Conservation (phyloP, 2,797 vertebrate genomes). For the Neosilurus hyrtlii region DNA sequence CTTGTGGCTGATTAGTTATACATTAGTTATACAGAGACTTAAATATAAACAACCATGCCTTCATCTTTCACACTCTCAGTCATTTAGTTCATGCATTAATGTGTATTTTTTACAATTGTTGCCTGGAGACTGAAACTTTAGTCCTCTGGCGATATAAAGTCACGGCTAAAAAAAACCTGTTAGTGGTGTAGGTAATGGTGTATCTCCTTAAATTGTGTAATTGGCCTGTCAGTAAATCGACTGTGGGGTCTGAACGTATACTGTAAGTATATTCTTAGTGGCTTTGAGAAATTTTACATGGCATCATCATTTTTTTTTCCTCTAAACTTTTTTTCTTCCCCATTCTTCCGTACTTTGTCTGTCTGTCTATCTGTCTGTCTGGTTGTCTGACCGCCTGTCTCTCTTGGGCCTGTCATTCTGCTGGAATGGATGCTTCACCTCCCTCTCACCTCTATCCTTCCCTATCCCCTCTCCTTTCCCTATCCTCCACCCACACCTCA, state of each 20-base stretch:
- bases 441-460: constrained; percentile 54
- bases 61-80: not conserved
- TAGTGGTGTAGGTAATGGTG: not conserved
- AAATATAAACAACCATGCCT: constrained; percentile 1
- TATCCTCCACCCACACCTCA: constrained; percentile 52
- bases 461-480: constrained; percentile 59
- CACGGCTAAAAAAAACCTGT: not conserved
- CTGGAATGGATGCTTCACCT: constrained; percentile 63
- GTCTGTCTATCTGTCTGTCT: constrained; percentile 46
- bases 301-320: constrained; percentile 50
- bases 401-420: constrained; percentile 44
- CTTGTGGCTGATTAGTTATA: constrained; percentile 24
- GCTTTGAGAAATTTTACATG: constrained; percentile 35
- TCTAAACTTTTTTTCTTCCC: constrained; percentile 47
- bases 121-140: constrained; percentile 14
- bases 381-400: constrained; percentile 49
- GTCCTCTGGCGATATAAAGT: constrained; percentile 36
- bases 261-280: constrained; percentile 29
- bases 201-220: not conserved
- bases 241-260: not conserved
- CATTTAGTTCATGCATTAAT: constrained; percentile 23
- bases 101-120: constrained; percentile 9
- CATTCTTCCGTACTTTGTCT: constrained; percentile 25
- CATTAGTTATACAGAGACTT: constrained; percentile 21
- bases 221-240: constrained; percentile 17